Evolutionary conservation across 2,888 invertebrate genomes (phyloP), one percentile per base, ranked within the genome.

Genomic region (Aradus depressus): DNA sequence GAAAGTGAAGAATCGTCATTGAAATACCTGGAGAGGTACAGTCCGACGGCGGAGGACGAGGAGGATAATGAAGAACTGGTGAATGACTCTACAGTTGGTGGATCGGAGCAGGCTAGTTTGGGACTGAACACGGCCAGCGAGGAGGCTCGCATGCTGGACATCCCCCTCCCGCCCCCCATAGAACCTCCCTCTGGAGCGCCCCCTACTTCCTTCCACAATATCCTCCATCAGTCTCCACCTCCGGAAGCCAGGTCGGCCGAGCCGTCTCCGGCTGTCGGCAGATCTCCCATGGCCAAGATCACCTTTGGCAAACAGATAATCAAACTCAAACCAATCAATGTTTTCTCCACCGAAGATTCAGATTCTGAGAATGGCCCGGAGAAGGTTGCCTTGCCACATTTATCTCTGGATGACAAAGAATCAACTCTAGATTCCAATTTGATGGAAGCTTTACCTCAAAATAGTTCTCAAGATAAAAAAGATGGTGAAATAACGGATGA

Each of bases 301-400:
- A 54, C 53, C 10, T 54, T 58, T 52, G 57, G 53, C 19, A 58
- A 58, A 41, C 58, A 55, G 14, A 18, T 54, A 8, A 44, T 48
- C 16, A 58, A 59, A 51, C 32, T 59, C n/a, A 58, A 58, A 23
- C 56, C 55, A 8, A 49, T 52, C 26, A 58, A 58, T 34, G 55
- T 59, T 26, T 59, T 59, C 45, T 54, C 54, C 10, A 53, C 52
- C 23, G 58, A 58, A 43, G 58, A 58, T 32, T 52, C 51, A 14
- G 58, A 58, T 44, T 56, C 56, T 16, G 54, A 51, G 37, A 45
- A 42, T 8, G 48, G 35, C 18, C 25, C 31, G 34, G 39, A 28
- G 23, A 8, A 55, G 42, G 21, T 25, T 12, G 14, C 39, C 16
- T 44, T 50, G 23, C 34, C 45, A 42, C 23, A n/a, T n/a, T n/a